A percentile compares a stretch with the other conserved stretches of the same genome.
Conservation (phyloP, 2,113 vertebrate species). For the Okapia johnstoni region DNA sequence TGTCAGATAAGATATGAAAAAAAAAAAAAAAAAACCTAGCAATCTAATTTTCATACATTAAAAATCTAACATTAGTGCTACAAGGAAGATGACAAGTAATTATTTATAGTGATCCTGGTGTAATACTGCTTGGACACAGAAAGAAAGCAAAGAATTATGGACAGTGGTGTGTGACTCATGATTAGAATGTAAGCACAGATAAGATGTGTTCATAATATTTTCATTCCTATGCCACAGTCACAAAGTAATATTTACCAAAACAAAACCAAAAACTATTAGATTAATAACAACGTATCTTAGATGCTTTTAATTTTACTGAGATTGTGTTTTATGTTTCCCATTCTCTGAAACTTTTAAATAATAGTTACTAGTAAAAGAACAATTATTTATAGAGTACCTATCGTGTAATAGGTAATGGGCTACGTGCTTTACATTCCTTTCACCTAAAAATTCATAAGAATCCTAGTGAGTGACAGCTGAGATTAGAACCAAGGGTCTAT, state of each 20-base stretch:
- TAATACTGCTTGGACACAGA: background rate
- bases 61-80: constrained; percentile 17
- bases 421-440: background rate
- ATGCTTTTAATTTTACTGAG: constrained; percentile 26
- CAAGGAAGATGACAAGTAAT: background rate
- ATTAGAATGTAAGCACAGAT: background rate
- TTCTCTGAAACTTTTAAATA: background rate
- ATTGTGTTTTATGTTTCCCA: background rate
- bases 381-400: background rate
- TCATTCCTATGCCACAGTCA: background rate
- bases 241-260: background rate
- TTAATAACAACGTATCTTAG: background rate
- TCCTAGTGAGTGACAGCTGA: background rate
- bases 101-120: background rate
- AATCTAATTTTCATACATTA: background rate
- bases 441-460: background rate
- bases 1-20: background rate
- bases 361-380: background rate
- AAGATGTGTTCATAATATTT: background rate
- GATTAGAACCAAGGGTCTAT: background rate
- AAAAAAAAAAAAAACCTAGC: background rate
- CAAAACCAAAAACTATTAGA: background rate
- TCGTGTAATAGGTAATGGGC: background rate
- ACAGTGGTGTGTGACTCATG: background rate
- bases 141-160: background rate